Evolutionary conservation across 1,140 invertebrate genomes (phyloP).

Genomic region (Ptiloglossa arizonensis): DNA sequence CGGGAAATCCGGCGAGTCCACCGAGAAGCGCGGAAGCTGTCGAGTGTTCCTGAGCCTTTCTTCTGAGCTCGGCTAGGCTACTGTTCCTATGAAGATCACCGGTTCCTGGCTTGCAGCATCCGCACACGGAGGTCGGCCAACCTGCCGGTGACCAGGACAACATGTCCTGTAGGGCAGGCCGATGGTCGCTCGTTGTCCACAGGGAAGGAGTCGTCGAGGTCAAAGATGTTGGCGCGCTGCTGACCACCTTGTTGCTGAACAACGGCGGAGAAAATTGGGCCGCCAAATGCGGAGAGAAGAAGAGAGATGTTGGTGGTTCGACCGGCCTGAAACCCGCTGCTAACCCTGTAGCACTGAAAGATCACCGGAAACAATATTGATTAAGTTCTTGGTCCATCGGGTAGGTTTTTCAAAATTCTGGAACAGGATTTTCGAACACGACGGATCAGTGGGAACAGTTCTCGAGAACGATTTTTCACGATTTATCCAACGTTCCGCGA

Average conservation of each 20-base stretch:
- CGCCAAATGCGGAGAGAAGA: slow-evolving; percentile 91
- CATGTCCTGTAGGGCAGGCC: slow-evolving; percentile 76
- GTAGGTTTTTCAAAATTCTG: too few relatives aligned
- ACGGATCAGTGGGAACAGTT: too few relatives aligned
- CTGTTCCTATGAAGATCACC: slow-evolving; percentile 84
- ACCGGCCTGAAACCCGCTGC: slow-evolving; percentile 84
- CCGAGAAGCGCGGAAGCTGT: slow-evolving; percentile 86
- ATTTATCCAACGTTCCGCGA: too few relatives aligned
- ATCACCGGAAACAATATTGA: background rate
- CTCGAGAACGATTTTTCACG: too few relatives aligned
- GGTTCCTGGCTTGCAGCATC: slow-evolving; percentile 79
- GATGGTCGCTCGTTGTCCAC: slow-evolving; percentile 75
- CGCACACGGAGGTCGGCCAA: slow-evolving; percentile 75
- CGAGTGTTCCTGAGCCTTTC: slow-evolving; percentile 95
- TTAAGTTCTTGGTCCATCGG: too few relatives aligned
- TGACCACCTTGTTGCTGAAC: slow-evolving; percentile 83
- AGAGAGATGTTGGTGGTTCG: slow-evolving; percentile 84
- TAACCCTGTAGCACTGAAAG: slow-evolving; percentile 83
- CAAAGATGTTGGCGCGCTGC: slow-evolving; percentile 73
- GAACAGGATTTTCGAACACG: too few relatives aligned
- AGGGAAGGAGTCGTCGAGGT: slow-evolving; percentile 75
- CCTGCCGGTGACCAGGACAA: slow-evolving; percentile 77
- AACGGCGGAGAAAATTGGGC: slow-evolving; percentile 90
- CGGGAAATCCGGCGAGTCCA: slow-evolving; percentile 81
- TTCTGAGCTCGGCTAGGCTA: slow-evolving; percentile 92